These are phyloP conservation scores for Actinia equina DNA, from an alignment of 64 coral and sea anemone species.

Conservation along the genomic window DNA sequence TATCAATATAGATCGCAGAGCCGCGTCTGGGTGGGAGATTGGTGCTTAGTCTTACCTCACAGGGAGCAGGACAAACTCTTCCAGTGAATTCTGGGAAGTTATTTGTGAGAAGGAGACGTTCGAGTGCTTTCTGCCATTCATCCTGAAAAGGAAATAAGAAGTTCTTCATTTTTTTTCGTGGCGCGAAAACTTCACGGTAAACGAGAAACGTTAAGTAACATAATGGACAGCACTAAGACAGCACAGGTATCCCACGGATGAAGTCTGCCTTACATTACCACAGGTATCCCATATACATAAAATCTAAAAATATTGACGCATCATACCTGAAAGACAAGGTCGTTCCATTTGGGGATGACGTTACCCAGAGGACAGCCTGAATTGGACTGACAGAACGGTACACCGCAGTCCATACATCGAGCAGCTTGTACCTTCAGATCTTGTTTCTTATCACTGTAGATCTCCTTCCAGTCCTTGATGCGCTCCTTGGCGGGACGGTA, in stretches of 20 bases:
- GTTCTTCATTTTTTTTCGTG: no score
- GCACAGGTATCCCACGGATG: no score
- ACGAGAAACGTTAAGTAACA: no score
- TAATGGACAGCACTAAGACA: no score
- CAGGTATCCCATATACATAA: no score
- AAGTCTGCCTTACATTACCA: no score
- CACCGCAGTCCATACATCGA: slow-evolving; percentile 98
- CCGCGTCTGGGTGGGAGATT: neutral
- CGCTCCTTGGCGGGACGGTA: slow-evolving; percentile 84
- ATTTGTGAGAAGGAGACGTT: slow-evolving; percentile 83
- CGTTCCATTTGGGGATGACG: slow-evolving; percentile 97
- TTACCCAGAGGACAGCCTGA: slow-evolving; percentile 96
- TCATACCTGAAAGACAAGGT: slow-evolving; percentile 95
- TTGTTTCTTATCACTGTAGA: slow-evolving; percentile 78
- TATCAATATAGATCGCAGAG: no score
- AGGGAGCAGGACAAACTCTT: slow-evolving; percentile 89
- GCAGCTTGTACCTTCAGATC: slow-evolving; percentile 89
- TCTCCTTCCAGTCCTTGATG: slow-evolving; percentile 96
- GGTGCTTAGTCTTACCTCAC: slow-evolving; percentile 57
- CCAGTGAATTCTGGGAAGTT: slow-evolving; percentile 98
- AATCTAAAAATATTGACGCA: no score
- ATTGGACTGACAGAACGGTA: slow-evolving; percentile 94
- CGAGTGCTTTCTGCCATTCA: slow-evolving; percentile 87
- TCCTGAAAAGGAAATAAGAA: slow-evolving; percentile 36
- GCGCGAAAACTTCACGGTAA: no score